phyloP scores from a whole-genome alignment of 2,888 invertebrate species.

The Pterostichus madidus region DNA sequence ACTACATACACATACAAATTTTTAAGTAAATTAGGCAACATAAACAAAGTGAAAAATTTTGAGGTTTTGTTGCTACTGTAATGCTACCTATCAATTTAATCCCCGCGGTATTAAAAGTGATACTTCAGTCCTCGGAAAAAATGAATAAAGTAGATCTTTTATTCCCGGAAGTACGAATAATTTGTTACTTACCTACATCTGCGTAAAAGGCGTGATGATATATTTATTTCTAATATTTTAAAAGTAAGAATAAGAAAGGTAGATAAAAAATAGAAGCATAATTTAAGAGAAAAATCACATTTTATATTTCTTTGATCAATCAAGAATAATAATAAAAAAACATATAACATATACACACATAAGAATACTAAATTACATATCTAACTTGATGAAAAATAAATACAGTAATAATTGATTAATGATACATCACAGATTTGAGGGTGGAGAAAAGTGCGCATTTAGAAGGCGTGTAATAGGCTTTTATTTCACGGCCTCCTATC shows the following conservation, averaged over 20 bases:
- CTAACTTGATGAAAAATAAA: slow-evolving; percentile 37
- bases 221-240: too few species aligned
- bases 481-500: slow-evolving; percentile 48
- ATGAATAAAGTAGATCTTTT: too few species aligned
- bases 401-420: slow-evolving; percentile 51
- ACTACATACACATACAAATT: too few species aligned
- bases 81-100: too few species aligned
- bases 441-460: slow-evolving; percentile 4
- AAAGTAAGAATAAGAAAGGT: background rate
- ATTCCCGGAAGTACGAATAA: too few species aligned
- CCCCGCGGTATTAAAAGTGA: too few species aligned
- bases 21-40: too few species aligned
- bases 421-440: slow-evolving; percentile 51
- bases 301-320: slow-evolving; percentile 29
- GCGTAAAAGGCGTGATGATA: too few species aligned
- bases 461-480: background rate
- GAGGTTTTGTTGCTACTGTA: too few species aligned
- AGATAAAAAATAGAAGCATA: background rate
- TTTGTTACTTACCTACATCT: too few species aligned
- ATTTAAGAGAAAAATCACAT: slow-evolving; percentile 29
- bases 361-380: slow-evolving; percentile 23
- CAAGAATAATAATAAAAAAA: slow-evolving; percentile 50
- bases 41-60: too few species aligned
- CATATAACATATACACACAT: slow-evolving; percentile 36
- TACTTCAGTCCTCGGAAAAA: too few species aligned